Base-by-base conservation (phyloP, 1,140 invertebrate species). In the Solenopsis invicta region DNA sequence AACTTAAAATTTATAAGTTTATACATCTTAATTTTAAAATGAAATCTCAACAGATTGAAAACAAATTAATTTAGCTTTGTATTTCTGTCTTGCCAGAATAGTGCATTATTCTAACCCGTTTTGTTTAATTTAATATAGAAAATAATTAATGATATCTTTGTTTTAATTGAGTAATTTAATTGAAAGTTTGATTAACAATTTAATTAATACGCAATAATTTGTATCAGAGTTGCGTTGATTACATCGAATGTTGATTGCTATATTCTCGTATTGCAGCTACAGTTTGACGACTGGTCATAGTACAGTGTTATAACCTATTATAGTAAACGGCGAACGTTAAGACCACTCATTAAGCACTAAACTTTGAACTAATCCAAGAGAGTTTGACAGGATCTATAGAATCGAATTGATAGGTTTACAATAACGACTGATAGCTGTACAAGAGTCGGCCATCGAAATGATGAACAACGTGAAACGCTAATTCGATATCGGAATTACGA, bases 271-370 rank as follows among this genome's bases (percentile, higher is more conserved):
- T 6, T 75, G 10, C 12, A 69, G 18, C 21, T 34, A 4, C n/a
- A 61, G 24, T 71, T 2, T 74, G n/a, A 61, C 13, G 48, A 45
- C 41, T 61, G n/a, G 72, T 61, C 41, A 18, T 72, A 18, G 24
- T 16, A 18, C 54, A 48, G 41, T 48, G 18, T 18, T 59, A 29
- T 34, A 56, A 48, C 71, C 37, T 6, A 29, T 29, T 29, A 29
- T 29, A 45, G 66, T 45, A 71, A 56, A 82, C 18, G 21, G 37
- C 34, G 21, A 81, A 82, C 41, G 52, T 82, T 82, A 82, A 82
- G 77, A 82, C 52, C 54, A 82, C 52, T 82, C 16, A 54, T 82
- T 82, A 48, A 75, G 69, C 54, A 72, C 24, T 45, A 62, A 24
- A 13, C 29, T 74, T 48, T 75, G 45, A 34, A 72, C 74, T 72